Evolutionary conservation across 2,888 invertebrate genomes (phyloP), one percentile per base, ranked within the genome.

Genomic region (Heliconius hortense): DNA sequence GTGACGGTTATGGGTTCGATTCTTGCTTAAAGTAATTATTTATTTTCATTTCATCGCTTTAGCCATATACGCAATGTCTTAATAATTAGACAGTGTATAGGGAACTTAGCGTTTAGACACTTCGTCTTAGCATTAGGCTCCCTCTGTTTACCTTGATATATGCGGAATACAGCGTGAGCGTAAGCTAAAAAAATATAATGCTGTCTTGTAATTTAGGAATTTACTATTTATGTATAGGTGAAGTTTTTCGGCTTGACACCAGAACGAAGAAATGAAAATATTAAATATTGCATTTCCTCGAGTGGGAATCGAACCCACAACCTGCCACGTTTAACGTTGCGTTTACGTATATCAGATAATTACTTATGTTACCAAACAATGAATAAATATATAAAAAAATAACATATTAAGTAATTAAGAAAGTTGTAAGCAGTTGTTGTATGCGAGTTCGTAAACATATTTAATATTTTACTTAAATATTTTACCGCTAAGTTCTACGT

Each of bases 381-480:
- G n/a, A 28, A 68, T 18, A 68, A 43, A 39, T 24, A 43, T 43
- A 39, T 26, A 0, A 28, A 31, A 68, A 35, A 69, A 35, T 13
- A 31, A 69, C 13, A n/a, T 7, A 24, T 15, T 39, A 39, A 24
- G 7, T 56, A 71, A 26, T 18, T 71, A 13, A 39, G 13, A 21
- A 60, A 62, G 71, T 62, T 60, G 39, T 71, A 39, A 71, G 28
- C 62, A 71, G 26, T 60, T 62, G n/a, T n/a, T n/a, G n/a, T n/a
- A 60, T 60, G 28, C 39, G 60, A 71, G 39, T 60, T 43, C 26
- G 43, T 62, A 43, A 60, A 71, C 43, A 43, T 71, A 39, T 71
- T 60, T 59, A 71, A 60, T 60, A 71, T 60, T 53, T n/a, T 69
- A 31, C 31, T 69, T 26, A 26, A 71, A 71, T 71, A 71, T 60